Conservation (phyloP, 2,888 invertebrate species). For the Coenonympha arcania region DNA sequence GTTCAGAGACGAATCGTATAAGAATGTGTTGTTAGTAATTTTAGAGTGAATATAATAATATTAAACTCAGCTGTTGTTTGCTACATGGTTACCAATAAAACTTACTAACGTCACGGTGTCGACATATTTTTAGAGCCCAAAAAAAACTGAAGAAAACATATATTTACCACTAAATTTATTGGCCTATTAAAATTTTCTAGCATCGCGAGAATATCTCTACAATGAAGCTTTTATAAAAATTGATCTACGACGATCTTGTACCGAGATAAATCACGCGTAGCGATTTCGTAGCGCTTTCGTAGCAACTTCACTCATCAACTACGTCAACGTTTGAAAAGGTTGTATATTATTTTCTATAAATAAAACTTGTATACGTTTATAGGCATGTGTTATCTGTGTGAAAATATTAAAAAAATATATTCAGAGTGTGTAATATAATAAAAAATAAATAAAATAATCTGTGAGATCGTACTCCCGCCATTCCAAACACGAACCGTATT, state of each 20-base stretch:
- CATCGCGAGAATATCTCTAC: constrained; percentile 2
- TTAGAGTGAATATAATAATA: too few relatives aligned
- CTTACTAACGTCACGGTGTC: neutral
- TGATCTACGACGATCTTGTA: constrained; percentile 2
- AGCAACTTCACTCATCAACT: constrained; percentile 29
- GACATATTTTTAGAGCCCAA: constrained; percentile 5
- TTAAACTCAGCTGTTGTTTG: too few relatives aligned
- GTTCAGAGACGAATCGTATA: too few relatives aligned
- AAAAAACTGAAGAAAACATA: neutral
- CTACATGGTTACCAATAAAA: neutral
- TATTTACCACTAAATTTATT: constrained; percentile 4
- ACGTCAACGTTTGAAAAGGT: neutral
- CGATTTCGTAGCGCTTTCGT: constrained; percentile 29
- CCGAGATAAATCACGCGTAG: constrained; percentile 10
- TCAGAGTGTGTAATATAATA: too few relatives aligned
- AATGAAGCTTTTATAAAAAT: constrained; percentile 8
- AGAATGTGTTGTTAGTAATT: too few relatives aligned
- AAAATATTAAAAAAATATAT: constrained; percentile 1
- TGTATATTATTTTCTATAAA: constrained; percentile 1
- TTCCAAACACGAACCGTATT: constrained; percentile 61
- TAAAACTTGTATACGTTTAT: neutral
- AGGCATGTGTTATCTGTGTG: constrained; percentile 27
- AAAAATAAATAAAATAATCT: constrained; percentile 38
- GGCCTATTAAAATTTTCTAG: neutral
- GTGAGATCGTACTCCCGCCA: constrained; percentile 59